Base-by-base conservation (phyloP, 2,797 vertebrate species). In the Cirrhinus molitorella region DNA sequence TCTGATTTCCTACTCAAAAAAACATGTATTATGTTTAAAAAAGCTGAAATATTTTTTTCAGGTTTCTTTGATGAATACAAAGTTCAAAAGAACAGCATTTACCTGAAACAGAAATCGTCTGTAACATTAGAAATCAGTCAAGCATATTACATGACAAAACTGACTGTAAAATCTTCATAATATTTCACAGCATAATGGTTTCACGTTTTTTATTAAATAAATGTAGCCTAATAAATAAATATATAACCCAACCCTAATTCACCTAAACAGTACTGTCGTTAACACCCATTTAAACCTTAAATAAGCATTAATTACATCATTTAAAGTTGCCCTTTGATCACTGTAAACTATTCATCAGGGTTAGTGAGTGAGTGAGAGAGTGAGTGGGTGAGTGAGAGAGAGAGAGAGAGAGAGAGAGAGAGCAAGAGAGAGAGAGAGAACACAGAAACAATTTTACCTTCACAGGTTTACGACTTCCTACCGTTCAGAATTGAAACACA, bases 251-350 rank as follows among this genome's bases (percentile, higher is more conserved):
- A 71, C 43, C 68, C 8, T 17, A 47, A 19, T 23, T 23, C 21
- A 25, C n/a, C 57, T 61, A 40, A 34, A 31, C 6, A 49, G 11
- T 49, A 37, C 65, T 67, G 14, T 49, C 5, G 19, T 68, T 55
- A 59, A 59, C 23, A 71, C 55, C 37, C 23, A 57, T 59, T 68
- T 6, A 80, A 34, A 34, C 8, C 76, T 34, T 13, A 66, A 25
- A 71, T 59, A 23, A 34, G 37, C 51, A n/a, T 59, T 57, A 31
- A 59, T 25, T 40, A 68, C 14, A 68, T 71, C 7, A 59, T 10
- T 45, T 59, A 40, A 25, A 12, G 63, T 23, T 45, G 23, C 9
- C 77, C 37, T 84, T 79, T 81, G 75, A 81, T 81, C 84, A 74
- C 73, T 73, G 17, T 43, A 13, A 65, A 84, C 40, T 34, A 76